phyloP scores from a whole-genome alignment of 2,113 vertebrate species.

The Poecilia latipinna region DNA sequence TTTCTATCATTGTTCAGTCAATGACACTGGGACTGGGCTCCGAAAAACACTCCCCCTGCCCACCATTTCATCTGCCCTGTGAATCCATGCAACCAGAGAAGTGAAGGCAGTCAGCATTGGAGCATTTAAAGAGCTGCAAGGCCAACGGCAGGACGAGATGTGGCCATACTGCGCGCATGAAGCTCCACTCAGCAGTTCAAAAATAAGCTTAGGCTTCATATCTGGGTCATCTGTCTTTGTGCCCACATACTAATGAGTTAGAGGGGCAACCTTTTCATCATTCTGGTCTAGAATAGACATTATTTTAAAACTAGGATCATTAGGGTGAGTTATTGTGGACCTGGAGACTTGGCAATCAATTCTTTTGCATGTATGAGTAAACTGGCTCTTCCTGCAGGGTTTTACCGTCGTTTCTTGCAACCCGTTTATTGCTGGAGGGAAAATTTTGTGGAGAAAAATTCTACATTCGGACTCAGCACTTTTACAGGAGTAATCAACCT shows the following conservation, averaged over 20 bases:
- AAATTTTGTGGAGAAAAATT: constrained; percentile 48
- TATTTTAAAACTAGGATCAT: constrained; percentile 81
- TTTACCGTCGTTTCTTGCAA: constrained; percentile 54
- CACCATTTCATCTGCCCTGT: constrained; percentile 47
- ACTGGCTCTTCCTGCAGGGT: constrained; percentile 60
- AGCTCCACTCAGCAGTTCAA: constrained; percentile 50
- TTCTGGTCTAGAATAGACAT: constrained; percentile 73
- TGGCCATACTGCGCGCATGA: constrained; percentile 24
- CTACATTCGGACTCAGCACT: constrained; percentile 52
- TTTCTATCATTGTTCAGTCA: constrained; percentile 78
- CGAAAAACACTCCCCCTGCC: constrained; percentile 60
- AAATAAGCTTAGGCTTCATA: constrained; percentile 73
- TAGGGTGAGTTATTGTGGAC: constrained; percentile 79
- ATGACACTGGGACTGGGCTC: constrained; percentile 74
- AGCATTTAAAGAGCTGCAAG: constrained; percentile 26
- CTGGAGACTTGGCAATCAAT: constrained; percentile 69
- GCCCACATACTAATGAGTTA: constrained; percentile 79
- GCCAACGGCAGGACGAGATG: constrained; percentile 26
- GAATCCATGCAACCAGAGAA: constrained; percentile 51
- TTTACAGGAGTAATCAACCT: constrained; percentile 71
- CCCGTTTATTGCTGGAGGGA: constrained; percentile 46
- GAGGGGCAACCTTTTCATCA: constrained; percentile 78
- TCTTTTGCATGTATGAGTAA: constrained; percentile 69
- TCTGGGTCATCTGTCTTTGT: constrained; percentile 83
- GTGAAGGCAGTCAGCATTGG: constrained; percentile 25